Conservation (phyloP, 2,888 invertebrate genomes). For the Mycalesis mineus region DNA sequence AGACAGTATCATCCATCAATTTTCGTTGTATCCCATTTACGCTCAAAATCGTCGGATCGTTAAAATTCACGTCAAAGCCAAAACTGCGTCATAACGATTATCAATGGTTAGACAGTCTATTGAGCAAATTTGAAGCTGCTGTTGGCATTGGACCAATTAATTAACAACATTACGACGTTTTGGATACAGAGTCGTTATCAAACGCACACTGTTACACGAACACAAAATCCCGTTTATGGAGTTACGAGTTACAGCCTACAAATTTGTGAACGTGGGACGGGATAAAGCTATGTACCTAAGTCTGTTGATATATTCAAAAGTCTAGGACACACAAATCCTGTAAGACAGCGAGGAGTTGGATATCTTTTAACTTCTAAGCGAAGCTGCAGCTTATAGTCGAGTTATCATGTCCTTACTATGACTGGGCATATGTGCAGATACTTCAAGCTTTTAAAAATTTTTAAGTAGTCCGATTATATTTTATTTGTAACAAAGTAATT, state of each 20-base stretch:
- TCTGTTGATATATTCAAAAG: no score
- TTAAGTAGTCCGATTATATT: no score
- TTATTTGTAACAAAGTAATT: no score
- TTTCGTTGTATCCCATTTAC: not conserved
- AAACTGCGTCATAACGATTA: not conserved
- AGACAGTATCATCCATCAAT: no score
- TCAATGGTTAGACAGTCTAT: not conserved
- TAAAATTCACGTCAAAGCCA: not conserved
- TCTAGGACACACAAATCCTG: no score
- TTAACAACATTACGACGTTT: constrained; percentile 34
- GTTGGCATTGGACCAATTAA: constrained; percentile 51
- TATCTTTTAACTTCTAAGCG: no score
- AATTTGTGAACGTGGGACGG: constrained; percentile 1
- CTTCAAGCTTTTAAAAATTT: no score
- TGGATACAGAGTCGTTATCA: constrained; percentile 38
- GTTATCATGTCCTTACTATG: no score
- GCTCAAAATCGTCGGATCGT: not conserved
- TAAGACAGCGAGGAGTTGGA: no score
- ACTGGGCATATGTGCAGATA: no score
- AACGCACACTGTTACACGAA: constrained; percentile 11
- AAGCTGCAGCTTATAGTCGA: no score
- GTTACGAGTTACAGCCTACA: not conserved
- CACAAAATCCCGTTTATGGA: constrained; percentile 19
- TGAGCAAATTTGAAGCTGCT: constrained; percentile 21
- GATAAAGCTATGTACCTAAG: not conserved